A percentile compares a stretch with the other conserved stretches of the same genome.
Evolutionary conservation across 2,113 vertebrate genomes (phyloP).

Genomic region (Thinocorus orbignyianus): DNA sequence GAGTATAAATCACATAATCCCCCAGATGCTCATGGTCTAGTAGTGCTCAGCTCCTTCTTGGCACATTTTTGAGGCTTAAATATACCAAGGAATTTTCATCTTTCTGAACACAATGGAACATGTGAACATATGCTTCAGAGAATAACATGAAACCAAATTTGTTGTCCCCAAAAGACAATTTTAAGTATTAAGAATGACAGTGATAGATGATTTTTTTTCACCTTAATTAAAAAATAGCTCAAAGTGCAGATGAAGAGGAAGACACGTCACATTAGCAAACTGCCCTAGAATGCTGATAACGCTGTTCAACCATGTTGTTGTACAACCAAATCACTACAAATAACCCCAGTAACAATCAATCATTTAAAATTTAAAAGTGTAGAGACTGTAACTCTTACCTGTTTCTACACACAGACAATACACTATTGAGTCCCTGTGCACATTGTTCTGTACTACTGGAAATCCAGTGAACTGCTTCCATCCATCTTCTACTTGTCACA

Average conservation of each 20-base stretch:
- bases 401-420: not conserved
- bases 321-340: constrained; percentile 34
- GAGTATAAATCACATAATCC: not conserved
- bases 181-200: not conserved
- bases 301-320: not conserved
- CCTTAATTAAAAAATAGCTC: constrained; percentile 11
- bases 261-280: constrained; percentile 17
- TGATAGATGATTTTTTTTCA: not conserved
- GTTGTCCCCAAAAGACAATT: not conserved
- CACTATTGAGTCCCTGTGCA: not conserved
- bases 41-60: not conserved
- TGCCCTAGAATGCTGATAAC: not conserved
- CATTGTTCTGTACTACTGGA: not conserved
- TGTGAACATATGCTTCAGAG: not conserved
- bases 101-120: not conserved
- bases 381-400: not conserved
- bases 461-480: constrained; percentile 4
- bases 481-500: not conserved
- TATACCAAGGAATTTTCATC: not conserved
- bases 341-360: not conserved
- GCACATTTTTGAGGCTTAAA: not conserved
- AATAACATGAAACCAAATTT: not conserved
- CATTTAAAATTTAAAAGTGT: not conserved
- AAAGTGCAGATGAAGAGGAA: not conserved
- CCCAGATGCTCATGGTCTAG: not conserved